phyloP scores from a whole-genome alignment of 2,113 vertebrate genomes.

The Glaucomys volans region DNA sequence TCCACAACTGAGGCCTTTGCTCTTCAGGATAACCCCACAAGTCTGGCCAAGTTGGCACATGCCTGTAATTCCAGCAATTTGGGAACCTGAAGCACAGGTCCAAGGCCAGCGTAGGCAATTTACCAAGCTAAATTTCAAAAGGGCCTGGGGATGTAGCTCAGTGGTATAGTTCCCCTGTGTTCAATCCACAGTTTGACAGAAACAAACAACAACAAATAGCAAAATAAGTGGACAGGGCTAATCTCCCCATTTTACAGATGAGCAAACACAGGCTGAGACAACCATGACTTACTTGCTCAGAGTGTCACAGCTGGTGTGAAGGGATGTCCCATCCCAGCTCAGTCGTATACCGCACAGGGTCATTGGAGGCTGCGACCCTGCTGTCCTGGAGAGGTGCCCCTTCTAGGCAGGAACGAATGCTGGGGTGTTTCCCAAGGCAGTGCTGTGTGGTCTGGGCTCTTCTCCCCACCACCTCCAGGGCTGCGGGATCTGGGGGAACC shows the following conservation, averaged over 20 bases:
- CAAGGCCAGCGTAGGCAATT: too few species aligned
- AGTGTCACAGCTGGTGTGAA: background rate
- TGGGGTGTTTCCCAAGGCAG: too few species aligned
- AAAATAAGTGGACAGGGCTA: too few species aligned
- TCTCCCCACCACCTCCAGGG: background rate
- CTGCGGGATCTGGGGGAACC: background rate
- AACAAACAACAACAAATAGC: too few species aligned
- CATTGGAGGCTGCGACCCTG: background rate
- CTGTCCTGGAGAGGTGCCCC: background rate
- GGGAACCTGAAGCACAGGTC: too few species aligned
- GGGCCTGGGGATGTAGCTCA: too few species aligned
- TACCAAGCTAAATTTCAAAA: too few species aligned
- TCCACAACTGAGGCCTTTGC: background rate
- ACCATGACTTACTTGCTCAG: background rate
- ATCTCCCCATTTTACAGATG: background rate
- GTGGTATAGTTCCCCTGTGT: too few species aligned
- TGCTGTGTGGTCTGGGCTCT: background rate
- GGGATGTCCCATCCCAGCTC: background rate
- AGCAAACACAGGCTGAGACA: background rate
- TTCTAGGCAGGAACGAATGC: background rate
- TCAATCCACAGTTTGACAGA: too few species aligned
- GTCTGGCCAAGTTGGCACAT: too few species aligned
- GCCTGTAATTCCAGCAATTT: too few species aligned
- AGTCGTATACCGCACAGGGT: background rate
- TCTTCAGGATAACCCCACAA: background rate